Percentiles rank a stretch among this genome's conserved stretches.
These are phyloP conservation scores for Nothura maculosa DNA, from an alignment of 2,797 vertebrate genomes.

Conservation along the genomic window DNA sequence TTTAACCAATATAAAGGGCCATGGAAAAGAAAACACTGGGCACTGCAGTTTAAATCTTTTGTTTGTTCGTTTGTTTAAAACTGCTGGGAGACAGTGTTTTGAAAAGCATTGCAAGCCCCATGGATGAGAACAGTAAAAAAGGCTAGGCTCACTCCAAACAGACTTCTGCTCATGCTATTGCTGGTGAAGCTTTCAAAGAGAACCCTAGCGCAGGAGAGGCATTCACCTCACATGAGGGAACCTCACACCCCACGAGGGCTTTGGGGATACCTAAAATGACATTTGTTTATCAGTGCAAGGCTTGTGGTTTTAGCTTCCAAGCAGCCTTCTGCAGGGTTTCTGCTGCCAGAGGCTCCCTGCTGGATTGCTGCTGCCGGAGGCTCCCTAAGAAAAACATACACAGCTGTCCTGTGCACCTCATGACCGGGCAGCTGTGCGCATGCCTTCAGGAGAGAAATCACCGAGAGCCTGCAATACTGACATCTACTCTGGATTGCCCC, in stretches of 20 bases:
- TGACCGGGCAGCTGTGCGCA: not conserved
- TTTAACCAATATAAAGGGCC: not conserved
- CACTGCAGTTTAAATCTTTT: constrained; percentile 55
- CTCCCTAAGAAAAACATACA: not conserved
- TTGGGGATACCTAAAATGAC: accelerated
- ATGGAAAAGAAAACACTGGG: constrained; percentile 49
- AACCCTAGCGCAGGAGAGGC: not conserved
- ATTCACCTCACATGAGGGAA: accelerated
- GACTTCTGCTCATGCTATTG: not conserved
- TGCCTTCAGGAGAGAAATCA: not conserved
- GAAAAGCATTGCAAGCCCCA: not conserved
- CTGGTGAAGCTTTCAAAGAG: not conserved
- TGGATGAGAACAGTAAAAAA: not conserved
- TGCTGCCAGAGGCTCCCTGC: not conserved
- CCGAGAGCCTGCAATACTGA: not conserved
- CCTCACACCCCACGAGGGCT: not conserved
- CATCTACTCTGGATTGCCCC: not conserved
- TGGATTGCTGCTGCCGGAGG: not conserved
- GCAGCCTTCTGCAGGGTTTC: not conserved
- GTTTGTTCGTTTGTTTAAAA: constrained; percentile 20
- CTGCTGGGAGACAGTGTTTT: not conserved
- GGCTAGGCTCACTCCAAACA: not conserved
- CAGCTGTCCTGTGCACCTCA: not conserved
- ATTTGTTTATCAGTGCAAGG: not conserved
- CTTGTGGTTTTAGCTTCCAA: not conserved